Evolutionary conservation across 2,113 vertebrate genomes (phyloP).

Genomic region (Spea multiplicata): DNA sequence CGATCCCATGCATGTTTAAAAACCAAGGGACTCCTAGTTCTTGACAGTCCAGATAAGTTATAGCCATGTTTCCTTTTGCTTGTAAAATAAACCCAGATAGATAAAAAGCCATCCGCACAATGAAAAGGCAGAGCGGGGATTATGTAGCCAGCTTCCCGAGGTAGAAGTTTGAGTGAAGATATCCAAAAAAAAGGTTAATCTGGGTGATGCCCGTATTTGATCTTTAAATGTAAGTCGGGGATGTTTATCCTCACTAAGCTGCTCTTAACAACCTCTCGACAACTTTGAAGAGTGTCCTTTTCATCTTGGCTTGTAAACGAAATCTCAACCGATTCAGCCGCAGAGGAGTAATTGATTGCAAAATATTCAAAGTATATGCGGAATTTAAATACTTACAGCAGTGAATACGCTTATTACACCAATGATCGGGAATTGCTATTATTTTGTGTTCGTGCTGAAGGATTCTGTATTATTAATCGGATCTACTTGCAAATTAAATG

Average conservation of each 20-base stretch:
- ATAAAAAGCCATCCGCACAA: background rate
- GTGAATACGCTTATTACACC: background rate
- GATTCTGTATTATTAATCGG: no score
- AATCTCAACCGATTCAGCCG: conserved; percentile 12
- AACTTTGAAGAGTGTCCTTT: conserved; percentile 33
- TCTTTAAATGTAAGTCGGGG: conserved; percentile 29
- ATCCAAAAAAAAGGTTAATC: conserved; percentile 16
- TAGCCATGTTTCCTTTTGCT: background rate
- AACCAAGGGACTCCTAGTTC: no score
- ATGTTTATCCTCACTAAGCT: conserved; percentile 29
- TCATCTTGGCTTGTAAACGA: conserved; percentile 32
- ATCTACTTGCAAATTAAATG: no score
- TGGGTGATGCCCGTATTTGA: conserved; percentile 28
- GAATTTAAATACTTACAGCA: background rate
- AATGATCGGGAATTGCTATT: no score
- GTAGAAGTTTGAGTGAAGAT: background rate
- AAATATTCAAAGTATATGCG: background rate
- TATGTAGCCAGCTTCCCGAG: background rate
- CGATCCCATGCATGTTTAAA: no score
- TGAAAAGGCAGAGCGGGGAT: background rate
- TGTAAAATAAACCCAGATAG: background rate
- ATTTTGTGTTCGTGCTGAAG: no score
- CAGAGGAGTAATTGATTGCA: background rate
- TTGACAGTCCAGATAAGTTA: background rate
- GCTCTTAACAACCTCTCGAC: background rate